Conservation (phyloP, 1,140 invertebrate genomes). For the Brachionus calyciflorus region DNA sequence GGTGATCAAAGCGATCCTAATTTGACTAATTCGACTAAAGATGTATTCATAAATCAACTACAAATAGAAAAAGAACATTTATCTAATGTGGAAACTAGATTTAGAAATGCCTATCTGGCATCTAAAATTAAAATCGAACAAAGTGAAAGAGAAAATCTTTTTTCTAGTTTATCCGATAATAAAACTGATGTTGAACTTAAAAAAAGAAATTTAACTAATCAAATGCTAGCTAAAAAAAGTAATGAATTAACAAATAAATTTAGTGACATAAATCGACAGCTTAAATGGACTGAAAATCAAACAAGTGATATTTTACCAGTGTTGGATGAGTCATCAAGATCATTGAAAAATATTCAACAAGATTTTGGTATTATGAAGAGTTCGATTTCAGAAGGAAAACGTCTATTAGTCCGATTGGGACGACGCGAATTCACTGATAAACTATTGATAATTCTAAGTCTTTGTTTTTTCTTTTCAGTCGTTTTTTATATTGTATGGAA, state of each 20-base stretch:
- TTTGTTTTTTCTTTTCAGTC: constrained; percentile 84
- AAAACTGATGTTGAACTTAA: not conserved
- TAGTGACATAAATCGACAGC: constrained; percentile 23
- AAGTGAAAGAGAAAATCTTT: constrained; percentile 9
- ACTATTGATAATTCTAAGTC: constrained; percentile 80
- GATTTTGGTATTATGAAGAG: constrained; percentile 36
- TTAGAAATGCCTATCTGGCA: constrained; percentile 33
- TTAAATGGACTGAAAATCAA: constrained; percentile 41
- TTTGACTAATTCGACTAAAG: constrained; percentile 6
- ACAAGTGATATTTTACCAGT: constrained; percentile 30
- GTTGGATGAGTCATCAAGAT: constrained; percentile 6
- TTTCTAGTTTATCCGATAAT: not conserved
- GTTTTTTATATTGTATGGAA: constrained; percentile 87
- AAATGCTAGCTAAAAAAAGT: constrained; percentile 25
- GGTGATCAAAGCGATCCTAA: not conserved
- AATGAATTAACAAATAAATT: constrained; percentile 29
- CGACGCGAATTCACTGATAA: constrained; percentile 89
- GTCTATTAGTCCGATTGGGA: constrained; percentile 59
- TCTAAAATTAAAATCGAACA: constrained; percentile 26
- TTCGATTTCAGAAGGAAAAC: constrained; percentile 10
- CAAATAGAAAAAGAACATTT: constrained; percentile 47
- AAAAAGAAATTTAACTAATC: constrained; percentile 29
- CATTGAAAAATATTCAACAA: constrained; percentile 31
- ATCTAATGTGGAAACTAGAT: constrained; percentile 1
- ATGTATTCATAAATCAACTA: constrained; percentile 40